Evolutionary conservation across 2,888 invertebrate species (phyloP).

Genomic region (Anagyrus pseudococci): DNA sequence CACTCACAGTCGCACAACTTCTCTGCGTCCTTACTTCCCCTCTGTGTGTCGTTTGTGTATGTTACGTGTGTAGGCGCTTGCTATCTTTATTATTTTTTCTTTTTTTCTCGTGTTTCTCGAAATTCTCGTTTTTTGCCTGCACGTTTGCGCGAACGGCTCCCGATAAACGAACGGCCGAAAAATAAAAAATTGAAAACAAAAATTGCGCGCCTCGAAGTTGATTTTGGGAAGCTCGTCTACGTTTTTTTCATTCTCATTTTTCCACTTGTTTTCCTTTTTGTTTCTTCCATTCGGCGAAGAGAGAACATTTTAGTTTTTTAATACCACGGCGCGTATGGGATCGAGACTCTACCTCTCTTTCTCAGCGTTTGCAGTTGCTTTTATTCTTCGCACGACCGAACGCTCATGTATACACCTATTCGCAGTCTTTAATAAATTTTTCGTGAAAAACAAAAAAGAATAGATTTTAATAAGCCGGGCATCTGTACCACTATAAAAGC

Average conservation of each 20-base stretch:
- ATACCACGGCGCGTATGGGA: background rate
- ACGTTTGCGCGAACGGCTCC: slow-evolving; percentile 7
- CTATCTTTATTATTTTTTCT: too few species aligned
- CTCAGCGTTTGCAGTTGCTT: background rate
- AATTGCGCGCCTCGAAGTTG: background rate
- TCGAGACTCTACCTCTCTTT: background rate
- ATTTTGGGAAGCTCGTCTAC: slow-evolving; percentile 11
- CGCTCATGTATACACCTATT: slow-evolving; percentile 17
- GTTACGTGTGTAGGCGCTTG: too few species aligned
- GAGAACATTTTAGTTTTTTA: slow-evolving; percentile 1
- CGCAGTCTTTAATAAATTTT: slow-evolving; percentile 20
- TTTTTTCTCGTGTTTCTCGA: background rate
- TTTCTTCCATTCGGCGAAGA: slow-evolving; percentile 3
- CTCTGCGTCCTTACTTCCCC: too few species aligned
- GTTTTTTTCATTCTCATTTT: too few species aligned
- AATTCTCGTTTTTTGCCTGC: background rate
- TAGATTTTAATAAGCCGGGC: background rate
- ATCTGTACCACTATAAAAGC: slow-evolving; percentile 6
- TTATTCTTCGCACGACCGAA: slow-evolving; percentile 16
- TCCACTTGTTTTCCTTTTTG: slow-evolving; percentile 18
- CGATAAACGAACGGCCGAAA: slow-evolving; percentile 16
- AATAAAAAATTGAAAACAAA: background rate
- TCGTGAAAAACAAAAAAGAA: background rate
- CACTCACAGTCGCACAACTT: too few species aligned
- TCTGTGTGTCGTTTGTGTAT: too few species aligned